These are phyloP conservation scores for Diabrotica undecimpunctata DNA, from an alignment of 1,140 invertebrate species.

Conservation along the genomic window DNA sequence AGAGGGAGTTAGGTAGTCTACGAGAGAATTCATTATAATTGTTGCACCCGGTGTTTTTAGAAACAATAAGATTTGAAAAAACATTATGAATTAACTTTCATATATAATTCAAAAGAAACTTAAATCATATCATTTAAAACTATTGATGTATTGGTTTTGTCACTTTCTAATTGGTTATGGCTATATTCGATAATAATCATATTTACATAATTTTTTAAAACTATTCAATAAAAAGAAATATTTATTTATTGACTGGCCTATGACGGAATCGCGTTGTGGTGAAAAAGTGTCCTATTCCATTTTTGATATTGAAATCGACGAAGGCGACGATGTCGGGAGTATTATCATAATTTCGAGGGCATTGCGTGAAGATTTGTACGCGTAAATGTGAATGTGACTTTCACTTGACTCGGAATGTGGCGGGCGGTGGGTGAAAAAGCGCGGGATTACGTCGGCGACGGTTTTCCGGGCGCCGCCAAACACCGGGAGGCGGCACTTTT, in stretches of 20 bases:
- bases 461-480: conserved; percentile 12
- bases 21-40: too few species aligned
- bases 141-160: too few species aligned
- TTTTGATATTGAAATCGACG: conserved; percentile 1
- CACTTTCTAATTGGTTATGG: too few species aligned
- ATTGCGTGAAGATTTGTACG: conserved; percentile 20
- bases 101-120: too few species aligned
- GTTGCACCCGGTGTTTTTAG: too few species aligned
- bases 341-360: conserved; percentile 13
- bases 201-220: too few species aligned
- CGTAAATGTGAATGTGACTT: conserved; percentile 18
- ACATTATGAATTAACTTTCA: too few species aligned
- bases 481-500: conserved; percentile 4
- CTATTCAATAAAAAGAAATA: too few species aligned
- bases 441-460: conserved; percentile 10
- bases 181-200: too few species aligned
- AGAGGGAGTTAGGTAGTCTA: too few species aligned
- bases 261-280: background rate
- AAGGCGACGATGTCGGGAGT: background rate
- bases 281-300: conserved; percentile 10
- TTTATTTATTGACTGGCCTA: background rate
- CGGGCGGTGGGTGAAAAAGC: background rate
- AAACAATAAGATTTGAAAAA: too few species aligned
- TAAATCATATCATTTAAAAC: too few species aligned
- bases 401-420: conserved; percentile 6